Percentiles rank a stretch among this genome's conserved stretches.
phyloP scores from a whole-genome alignment of 2,797 vertebrate species.

The Pangasius sanitwongsei region DNA sequence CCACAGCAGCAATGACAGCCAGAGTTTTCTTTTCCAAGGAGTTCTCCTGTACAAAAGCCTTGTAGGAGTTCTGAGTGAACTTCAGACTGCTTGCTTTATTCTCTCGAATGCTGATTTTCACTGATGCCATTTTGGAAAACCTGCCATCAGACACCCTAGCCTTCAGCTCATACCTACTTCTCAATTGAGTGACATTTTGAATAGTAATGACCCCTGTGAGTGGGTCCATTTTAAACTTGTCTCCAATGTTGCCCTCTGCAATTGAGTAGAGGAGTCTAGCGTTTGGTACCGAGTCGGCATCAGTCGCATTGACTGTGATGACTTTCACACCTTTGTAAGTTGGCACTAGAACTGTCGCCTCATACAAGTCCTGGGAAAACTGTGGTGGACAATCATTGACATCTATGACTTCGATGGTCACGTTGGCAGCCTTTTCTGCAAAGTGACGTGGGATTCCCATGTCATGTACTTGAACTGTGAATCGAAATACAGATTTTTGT shows the following conservation, averaged over 20 bases:
- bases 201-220: conserved; percentile 83
- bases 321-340: conserved; percentile 92
- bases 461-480: conserved; percentile 96
- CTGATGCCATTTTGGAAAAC: conserved; percentile 82
- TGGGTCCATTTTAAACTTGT: conserved; percentile 89
- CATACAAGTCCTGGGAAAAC: conserved; percentile 85
- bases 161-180: conserved; percentile 93
- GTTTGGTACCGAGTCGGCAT: conserved; percentile 87
- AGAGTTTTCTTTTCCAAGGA: conserved; percentile 84
- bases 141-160: conserved; percentile 91
- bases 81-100: conserved; percentile 86
- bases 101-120: conserved; percentile 92
- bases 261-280: conserved; percentile 91
- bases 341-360: conserved; percentile 85
- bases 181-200: conserved; percentile 90
- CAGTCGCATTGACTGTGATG: conserved; percentile 84
- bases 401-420: conserved; percentile 90
- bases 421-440: conserved; percentile 89
- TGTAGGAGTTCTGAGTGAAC: conserved; percentile 90
- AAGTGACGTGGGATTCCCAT: conserved; percentile 86
- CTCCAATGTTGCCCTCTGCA: conserved; percentile 94
- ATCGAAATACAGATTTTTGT: conserved; percentile 83
- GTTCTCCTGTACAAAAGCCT: conserved; percentile 86
- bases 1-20: conserved; percentile 86
- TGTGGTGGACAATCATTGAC: conserved; percentile 92